Base-by-base conservation (phyloP, 2,797 vertebrate genomes). In the Amniataba percoides region DNA sequence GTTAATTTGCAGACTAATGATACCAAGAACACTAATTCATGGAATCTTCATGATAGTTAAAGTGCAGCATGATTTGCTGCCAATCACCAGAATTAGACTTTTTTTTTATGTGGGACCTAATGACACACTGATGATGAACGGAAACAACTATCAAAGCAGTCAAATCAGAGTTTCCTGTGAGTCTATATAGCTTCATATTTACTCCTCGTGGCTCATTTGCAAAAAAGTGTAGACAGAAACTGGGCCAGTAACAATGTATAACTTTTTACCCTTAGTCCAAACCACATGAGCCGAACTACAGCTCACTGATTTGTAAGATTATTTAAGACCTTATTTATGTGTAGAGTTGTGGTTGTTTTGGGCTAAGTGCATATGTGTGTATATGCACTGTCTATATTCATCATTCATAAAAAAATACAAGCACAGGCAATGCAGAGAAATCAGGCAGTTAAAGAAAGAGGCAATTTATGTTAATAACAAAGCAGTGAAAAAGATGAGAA, bases 401-500 rank as follows among this genome's bases (percentile, higher is more conserved):
- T 77, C 64, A 15, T 45, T 45, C 19, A 61, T 45, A 43, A 51
- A 25, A 36, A 25, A 42, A 18, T 4, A 60, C 25, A 64, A 52
- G 39, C 46, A 31, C 11, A 27, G 8, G 18, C 18, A 7, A 8
- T 45, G 31, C 11, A 14, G 45, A 65, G 57, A 48, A 56, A 45
- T 59, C 59, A 45, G 23, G 46, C 23, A 31, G 19, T 40, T 2
- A 65, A 12, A 25, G 23, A 42, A 10, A 4, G 6, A 36, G 36
- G n/a, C 2, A 39, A 23, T 53, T 3, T 1, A 39, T 45, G 45
- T 7, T 31, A 25, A 39, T 52, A 74, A 67, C 45, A 19, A 80
- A 58, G 51, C 10, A 0, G 39, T 64, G 43, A 25, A 42, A 31
- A 53, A 43, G 15, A 80, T 62, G 27, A 63, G 42, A 3, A 55